phyloP scores from a whole-genome alignment of 1,140 invertebrate species.

The Sycophila sp. region DNA sequence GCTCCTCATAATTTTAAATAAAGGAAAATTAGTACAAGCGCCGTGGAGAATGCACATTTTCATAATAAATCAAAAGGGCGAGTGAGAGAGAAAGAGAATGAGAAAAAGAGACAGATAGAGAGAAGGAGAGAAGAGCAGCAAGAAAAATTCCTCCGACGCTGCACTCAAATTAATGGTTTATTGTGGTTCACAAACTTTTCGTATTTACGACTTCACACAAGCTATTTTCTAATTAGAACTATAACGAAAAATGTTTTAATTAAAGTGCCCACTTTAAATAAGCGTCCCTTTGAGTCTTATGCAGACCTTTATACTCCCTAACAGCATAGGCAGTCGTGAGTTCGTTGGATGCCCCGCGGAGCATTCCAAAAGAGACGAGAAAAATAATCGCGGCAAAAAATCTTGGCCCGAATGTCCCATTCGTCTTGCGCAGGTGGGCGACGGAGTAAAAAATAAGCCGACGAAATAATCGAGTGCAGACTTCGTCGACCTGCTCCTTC shows the following conservation, averaged over 20 bases:
- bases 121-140: conserved; percentile 16
- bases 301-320: not conserved
- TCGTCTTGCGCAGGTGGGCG: not conserved
- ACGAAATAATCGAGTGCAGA: too few species aligned
- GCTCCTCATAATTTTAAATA: too few species aligned
- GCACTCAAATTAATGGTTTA: not conserved
- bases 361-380: too few species aligned
- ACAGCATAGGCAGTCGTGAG: too few species aligned
- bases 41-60: too few species aligned
- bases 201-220: not conserved
- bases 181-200: not conserved
- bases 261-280: conserved; percentile 34
- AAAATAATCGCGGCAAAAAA: not conserved
- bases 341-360: too few species aligned
- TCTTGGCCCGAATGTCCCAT: not conserved
- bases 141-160: too few species aligned
- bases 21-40: not conserved
- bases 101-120: not conserved
- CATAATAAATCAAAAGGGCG: too few species aligned
- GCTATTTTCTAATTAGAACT: conserved; percentile 37
- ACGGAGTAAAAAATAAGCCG: not conserved
- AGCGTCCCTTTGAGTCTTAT: conserved; percentile 4
- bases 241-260: conserved; percentile 28
- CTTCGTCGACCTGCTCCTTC: too few species aligned
- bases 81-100: not conserved